A percentile compares a stretch with the other conserved stretches of the same genome.
These are phyloP conservation scores for Heliangelus exortis DNA, from an alignment of 2,797 vertebrate genomes.

Conservation along the genomic window DNA sequence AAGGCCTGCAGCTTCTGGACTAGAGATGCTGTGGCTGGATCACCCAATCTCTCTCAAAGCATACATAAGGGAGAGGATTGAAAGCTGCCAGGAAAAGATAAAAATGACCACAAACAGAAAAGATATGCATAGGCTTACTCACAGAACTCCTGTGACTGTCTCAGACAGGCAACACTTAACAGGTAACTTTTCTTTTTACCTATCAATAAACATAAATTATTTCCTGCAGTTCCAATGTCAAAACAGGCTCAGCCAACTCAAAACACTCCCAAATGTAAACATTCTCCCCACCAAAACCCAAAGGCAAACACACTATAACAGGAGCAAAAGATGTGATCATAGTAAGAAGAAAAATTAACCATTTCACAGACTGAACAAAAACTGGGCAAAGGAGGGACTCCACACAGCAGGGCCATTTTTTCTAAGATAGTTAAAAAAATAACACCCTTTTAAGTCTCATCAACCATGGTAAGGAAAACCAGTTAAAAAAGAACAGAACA, in stretches of 20 bases:
- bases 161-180: neutral
- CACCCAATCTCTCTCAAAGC: neutral
- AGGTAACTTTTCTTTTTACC: neutral
- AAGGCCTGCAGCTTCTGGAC: neutral
- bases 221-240: neutral
- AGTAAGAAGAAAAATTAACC: neutral
- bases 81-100: neutral
- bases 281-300: neutral
- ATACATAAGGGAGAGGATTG: neutral
- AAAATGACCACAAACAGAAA: neutral
- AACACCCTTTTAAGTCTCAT: neutral
- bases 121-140: neutral
- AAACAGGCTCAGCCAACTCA: neutral
- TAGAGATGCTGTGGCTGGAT: neutral
- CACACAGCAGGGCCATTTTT: neutral
- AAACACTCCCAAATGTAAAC: neutral
- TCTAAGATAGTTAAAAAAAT: neutral
- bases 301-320: neutral
- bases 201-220: neutral
- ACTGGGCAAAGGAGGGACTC: neutral
- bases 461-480: neutral
- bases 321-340: rapidly evolving
- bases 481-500: conserved; percentile 30
- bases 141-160: neutral
- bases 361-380: neutral